Percentiles rank a stretch among this genome's conserved stretches.
phyloP scores from a whole-genome alignment of 2,888 invertebrate genomes.

The Molorchus minor region DNA sequence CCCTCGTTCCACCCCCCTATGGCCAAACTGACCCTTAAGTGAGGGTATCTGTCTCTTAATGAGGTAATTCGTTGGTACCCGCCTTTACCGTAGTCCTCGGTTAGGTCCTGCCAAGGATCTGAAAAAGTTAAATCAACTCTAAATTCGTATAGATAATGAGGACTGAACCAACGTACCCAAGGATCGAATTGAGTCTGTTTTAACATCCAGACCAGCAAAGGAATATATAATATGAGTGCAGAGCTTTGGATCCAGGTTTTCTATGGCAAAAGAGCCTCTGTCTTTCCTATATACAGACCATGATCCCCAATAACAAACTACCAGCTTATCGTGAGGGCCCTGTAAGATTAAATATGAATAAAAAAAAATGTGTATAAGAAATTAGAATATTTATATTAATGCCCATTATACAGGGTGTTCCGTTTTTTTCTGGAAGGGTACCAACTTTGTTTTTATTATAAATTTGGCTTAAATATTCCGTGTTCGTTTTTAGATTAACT shows the following conservation, averaged over 20 bases:
- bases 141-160: neutral
- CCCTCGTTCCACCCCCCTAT: constrained; percentile 95
- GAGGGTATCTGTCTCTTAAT: constrained; percentile 73
- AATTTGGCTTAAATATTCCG: no score
- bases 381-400: no score
- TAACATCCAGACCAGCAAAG: constrained; percentile 80
- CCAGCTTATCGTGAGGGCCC: constrained; percentile 78
- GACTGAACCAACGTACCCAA: constrained; percentile 70
- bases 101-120: constrained; percentile 82
- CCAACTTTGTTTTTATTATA: no score
- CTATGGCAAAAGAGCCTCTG: constrained; percentile 72
- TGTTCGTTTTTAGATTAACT: no score
- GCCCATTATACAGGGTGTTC: no score
- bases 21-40: constrained; percentile 76
- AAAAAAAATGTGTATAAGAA: no score
- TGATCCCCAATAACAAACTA: constrained; percentile 81
- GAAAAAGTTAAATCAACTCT: constrained; percentile 29
- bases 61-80: constrained; percentile 75
- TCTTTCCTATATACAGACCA: constrained; percentile 81
- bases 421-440: no score
- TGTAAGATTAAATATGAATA: no score
- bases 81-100: constrained; percentile 77
- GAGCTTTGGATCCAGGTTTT: constrained; percentile 75
- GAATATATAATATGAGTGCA: constrained; percentile 86
- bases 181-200: constrained; percentile 73